phyloP scores from a whole-genome alignment of 1,140 invertebrate genomes.

The Zaprionus gabonicus region DNA sequence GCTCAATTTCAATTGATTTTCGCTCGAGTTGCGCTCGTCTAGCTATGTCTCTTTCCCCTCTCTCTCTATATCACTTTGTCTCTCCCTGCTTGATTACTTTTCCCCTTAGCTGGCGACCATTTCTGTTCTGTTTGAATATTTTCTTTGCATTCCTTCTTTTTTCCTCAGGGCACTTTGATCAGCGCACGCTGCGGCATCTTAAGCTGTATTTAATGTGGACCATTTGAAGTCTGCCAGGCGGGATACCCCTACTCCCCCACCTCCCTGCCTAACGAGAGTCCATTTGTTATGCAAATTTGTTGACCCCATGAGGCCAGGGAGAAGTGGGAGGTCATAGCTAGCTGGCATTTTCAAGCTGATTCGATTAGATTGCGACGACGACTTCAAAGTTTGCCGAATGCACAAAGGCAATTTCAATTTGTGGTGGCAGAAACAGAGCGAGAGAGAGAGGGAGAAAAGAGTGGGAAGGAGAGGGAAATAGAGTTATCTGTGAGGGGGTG shows the following conservation, averaged over 20 bases:
- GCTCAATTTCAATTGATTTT: constrained; percentile 11
- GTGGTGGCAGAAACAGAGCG: not conserved
- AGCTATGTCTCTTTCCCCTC: not conserved
- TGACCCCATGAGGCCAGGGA: not conserved
- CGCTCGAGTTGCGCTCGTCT: not conserved
- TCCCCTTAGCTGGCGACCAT: not conserved
- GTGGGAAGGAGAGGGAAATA: constrained; percentile 20
- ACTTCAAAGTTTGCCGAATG: constrained; percentile 46
- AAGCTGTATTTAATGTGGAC: constrained; percentile 64
- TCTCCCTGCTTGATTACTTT: not conserved
- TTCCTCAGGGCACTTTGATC: constrained; percentile 15
- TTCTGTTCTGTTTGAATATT: constrained; percentile 5
- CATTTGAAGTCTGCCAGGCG: constrained; percentile 15
- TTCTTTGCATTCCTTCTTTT: constrained; percentile 29
- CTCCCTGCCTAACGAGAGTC: constrained; percentile 7
- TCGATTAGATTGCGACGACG: constrained; percentile 47
- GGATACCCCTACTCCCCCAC: not conserved
- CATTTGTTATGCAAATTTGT: constrained; percentile 58
- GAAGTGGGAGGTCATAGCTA: not conserved
- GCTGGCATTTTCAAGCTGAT: constrained; percentile 37
- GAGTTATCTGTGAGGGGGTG: not conserved
- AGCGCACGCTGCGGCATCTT: constrained; percentile 52
- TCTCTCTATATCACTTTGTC: not conserved
- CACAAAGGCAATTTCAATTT: constrained; percentile 58
- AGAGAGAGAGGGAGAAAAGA: constrained; percentile 15